Evolutionary conservation across 1,140 invertebrate genomes (phyloP), one percentile per base, ranked within the genome.

Genomic region (Brachionus sp.): DNA sequence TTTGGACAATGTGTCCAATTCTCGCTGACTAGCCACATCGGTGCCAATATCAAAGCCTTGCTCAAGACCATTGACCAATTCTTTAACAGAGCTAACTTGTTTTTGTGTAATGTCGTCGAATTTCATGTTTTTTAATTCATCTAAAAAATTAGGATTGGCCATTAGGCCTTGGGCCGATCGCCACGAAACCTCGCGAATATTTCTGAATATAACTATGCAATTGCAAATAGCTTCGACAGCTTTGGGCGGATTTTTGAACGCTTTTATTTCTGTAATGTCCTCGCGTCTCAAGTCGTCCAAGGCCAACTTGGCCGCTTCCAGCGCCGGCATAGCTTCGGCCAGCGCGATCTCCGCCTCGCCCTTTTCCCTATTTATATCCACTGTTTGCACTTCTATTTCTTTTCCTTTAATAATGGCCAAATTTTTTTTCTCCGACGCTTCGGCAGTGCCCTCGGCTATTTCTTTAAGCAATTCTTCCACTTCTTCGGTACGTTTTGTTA

Each of bases 261-360:
- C 94, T 82, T 92, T 91, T 85, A 96, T 95, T 91, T 96, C 95
- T 37, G 94, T 95, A 84, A 97, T 95, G 86, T 96, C 95, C 0
- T 92, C 90, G 88, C 95, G 96, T 53, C 95, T 93, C 7, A 97
- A 88, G 84, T 94, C 92, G 6, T 91, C 90, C 0, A 97, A 89
- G 0, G 94, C 94, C 2, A 92, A 84, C 86, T 92, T 91, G 1
- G 95, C 94, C n/a, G 91, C 91, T 85, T 94, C 93, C 0, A 96
- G 87, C 0, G 92, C 93, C 0, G 94, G 94, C 86, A 96, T 87
- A 0, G 94, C 95, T 64, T 92, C 92, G 2, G 91, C 91, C 39
- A 96, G 88, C 4, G 91, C 92, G 85, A 92, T 91, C 87, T 94
- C 93, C 5, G 94, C 94, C 84, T 95, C 94, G 16, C 90, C 90